Conservation (phyloP, 2,113 vertebrate species). For the Seriola aureovittata region DNA sequence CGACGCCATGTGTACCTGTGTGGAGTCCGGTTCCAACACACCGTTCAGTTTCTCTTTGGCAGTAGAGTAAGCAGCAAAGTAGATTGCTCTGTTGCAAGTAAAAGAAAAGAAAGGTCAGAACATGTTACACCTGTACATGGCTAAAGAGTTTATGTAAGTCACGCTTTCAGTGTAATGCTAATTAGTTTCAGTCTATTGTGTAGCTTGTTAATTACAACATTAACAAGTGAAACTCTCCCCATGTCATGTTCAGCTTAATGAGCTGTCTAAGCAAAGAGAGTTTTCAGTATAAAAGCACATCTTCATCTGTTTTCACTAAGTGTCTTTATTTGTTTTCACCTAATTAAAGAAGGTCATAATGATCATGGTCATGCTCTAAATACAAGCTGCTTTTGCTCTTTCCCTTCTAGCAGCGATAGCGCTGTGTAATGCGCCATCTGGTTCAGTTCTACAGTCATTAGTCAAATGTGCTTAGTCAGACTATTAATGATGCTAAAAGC, state of each 20-base stretch:
- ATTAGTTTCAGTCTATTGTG: constrained; percentile 20
- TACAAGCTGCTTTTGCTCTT: neutral
- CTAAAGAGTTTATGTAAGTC: neutral
- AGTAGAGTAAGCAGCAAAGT: constrained; percentile 97
- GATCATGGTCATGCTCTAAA: neutral
- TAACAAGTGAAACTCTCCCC: constrained; percentile 18
- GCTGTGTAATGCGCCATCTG: neutral
- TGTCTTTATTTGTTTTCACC: neutral
- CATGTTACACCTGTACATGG: neutral
- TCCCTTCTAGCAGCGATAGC: neutral
- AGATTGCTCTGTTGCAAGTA: constrained; percentile 90
- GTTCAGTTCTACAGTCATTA: neutral
- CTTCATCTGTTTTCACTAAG: constrained; percentile 7
- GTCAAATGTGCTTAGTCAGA: constrained; percentile 9
- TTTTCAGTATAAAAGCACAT: neutral
- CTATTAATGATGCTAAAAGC: constrained; percentile 11
- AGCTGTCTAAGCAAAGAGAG: constrained; percentile 25
- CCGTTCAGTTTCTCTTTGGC: constrained; percentile 94
- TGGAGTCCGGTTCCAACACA: constrained; percentile 93
- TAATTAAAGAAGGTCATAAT: constrained; percentile 29
- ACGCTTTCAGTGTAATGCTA: constrained; percentile 10
- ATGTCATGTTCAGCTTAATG: constrained; percentile 32
- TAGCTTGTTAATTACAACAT: constrained; percentile 36
- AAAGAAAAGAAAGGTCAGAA: neutral
- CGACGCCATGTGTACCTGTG: constrained; percentile 95